A percentile compares a stretch with the other conserved stretches of the same genome.
Evolutionary conservation across 2,113 vertebrate species (phyloP).

Genomic region (Ivindomyrus marchei): DNA sequence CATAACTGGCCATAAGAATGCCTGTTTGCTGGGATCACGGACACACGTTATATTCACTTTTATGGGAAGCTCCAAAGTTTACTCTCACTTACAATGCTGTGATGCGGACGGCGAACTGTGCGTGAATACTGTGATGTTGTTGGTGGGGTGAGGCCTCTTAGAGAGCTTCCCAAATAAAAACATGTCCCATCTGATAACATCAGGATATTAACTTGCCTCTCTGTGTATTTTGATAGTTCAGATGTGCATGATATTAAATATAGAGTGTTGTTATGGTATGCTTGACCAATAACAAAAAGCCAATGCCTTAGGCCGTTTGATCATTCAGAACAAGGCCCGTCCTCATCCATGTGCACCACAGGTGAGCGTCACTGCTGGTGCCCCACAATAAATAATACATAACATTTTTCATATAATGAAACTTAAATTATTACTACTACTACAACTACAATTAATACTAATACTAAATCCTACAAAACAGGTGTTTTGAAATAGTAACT

Average conservation of each 20-base stretch:
- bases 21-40: constrained; percentile 7
- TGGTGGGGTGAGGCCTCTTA: neutral
- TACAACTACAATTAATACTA: neutral
- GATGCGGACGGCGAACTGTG: neutral
- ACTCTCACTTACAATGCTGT: neutral
- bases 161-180: neutral
- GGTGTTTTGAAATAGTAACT: neutral
- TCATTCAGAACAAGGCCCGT: neutral
- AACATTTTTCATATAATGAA: neutral
- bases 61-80: neutral
- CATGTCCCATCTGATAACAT: neutral
- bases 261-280: neutral
- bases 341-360: too few relatives aligned
- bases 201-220: neutral
- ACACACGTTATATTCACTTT: neutral
- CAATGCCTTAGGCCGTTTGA: neutral
- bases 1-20: constrained; percentile 1
- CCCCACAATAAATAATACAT: neutral
- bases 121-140: neutral
- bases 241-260: neutral
- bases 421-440: neutral
- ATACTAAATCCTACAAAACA: neutral
- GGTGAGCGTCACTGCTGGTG: neutral
- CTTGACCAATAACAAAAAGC: neutral
- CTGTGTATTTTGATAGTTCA: neutral